A percentile compares a stretch with the other conserved stretches of the same genome.
Conservation (phyloP, 1,140 invertebrate genomes). For the Atopsyche davidsoni region DNA sequence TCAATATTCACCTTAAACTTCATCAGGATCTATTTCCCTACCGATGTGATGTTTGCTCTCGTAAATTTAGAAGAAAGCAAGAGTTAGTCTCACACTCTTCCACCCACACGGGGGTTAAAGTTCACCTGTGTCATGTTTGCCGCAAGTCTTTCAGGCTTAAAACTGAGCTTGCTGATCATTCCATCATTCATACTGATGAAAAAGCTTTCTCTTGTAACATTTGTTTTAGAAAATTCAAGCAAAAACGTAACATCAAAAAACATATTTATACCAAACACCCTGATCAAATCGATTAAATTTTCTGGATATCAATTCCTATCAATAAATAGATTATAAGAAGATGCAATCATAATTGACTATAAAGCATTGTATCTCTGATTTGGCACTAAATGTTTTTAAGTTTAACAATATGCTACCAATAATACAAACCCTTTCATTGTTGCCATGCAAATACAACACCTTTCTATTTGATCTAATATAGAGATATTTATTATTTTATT, state of each 20-base stretch:
- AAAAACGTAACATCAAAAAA: constrained; percentile 22
- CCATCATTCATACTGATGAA: constrained; percentile 12
- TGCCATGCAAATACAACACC: too few relatives aligned
- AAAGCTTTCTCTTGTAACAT: constrained; percentile 25
- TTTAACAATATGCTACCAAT: too few relatives aligned
- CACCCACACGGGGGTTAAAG: constrained; percentile 14
- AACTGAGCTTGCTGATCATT: constrained; percentile 16
- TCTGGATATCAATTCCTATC: too few relatives aligned
- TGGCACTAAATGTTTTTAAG: too few relatives aligned
- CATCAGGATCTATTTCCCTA: constrained; percentile 25
- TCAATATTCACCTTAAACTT: constrained; percentile 44
- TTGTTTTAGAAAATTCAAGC: constrained; percentile 29
- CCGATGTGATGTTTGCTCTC: constrained; percentile 28
- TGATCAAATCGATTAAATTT: too few relatives aligned
- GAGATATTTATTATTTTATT: too few relatives aligned
- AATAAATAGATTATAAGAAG: too few relatives aligned
- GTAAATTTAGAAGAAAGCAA: constrained; percentile 32
- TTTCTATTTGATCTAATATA: too few relatives aligned
- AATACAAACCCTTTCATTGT: too few relatives aligned
- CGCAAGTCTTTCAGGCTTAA: constrained; percentile 13
- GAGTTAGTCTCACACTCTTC: constrained; percentile 32
- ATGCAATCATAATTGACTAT: too few relatives aligned
- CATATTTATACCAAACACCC: constrained; percentile 20
- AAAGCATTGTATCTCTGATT: too few relatives aligned
- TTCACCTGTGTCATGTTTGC: constrained; percentile 15